These are phyloP conservation scores for Sebastes itinus DNA, from an alignment of 2,797 vertebrate species.

Conservation along the genomic window DNA sequence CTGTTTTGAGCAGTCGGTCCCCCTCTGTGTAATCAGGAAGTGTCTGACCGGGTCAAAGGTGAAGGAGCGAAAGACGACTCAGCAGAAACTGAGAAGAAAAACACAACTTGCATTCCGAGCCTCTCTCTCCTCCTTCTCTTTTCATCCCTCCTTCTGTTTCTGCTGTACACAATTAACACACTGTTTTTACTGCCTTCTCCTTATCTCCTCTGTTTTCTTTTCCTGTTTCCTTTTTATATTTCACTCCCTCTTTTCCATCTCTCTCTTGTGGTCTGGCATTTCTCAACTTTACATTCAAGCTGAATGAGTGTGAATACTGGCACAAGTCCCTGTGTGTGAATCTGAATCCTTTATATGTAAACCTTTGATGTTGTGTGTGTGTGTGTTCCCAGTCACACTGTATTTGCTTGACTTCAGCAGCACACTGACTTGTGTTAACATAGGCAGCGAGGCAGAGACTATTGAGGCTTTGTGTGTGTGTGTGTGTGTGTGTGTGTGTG, in stretches of 20 bases:
- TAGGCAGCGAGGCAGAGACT: not conserved
- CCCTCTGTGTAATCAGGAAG: constrained; percentile 34
- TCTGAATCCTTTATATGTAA: constrained; percentile 43
- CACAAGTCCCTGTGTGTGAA: not conserved
- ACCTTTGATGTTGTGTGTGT: constrained; percentile 31
- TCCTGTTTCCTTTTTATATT: constrained; percentile 36
- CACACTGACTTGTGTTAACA: constrained; percentile 18
- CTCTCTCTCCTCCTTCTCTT: not conserved
- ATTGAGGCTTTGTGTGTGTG: not conserved
- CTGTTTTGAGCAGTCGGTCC: not conserved
- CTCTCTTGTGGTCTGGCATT: constrained; percentile 64
- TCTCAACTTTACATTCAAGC: constrained; percentile 69
- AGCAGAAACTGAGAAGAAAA: constrained; percentile 56
- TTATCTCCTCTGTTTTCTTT: constrained; percentile 33
- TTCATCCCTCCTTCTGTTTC: not conserved
- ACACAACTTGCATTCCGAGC: not conserved
- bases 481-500: not conserved
- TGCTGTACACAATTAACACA: not conserved
- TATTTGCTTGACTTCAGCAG: constrained; percentile 32
- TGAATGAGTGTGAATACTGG: constrained; percentile 17
- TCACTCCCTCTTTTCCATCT: constrained; percentile 13
- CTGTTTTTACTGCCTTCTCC: constrained; percentile 23
- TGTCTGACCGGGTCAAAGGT: constrained; percentile 59
- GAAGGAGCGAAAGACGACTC: constrained; percentile 36
- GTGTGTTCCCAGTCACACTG: not conserved